Percentiles rank a stretch among this genome's conserved stretches.
Conservation (phyloP, 2,113 vertebrate species). For the Ploceus nigricollis region DNA sequence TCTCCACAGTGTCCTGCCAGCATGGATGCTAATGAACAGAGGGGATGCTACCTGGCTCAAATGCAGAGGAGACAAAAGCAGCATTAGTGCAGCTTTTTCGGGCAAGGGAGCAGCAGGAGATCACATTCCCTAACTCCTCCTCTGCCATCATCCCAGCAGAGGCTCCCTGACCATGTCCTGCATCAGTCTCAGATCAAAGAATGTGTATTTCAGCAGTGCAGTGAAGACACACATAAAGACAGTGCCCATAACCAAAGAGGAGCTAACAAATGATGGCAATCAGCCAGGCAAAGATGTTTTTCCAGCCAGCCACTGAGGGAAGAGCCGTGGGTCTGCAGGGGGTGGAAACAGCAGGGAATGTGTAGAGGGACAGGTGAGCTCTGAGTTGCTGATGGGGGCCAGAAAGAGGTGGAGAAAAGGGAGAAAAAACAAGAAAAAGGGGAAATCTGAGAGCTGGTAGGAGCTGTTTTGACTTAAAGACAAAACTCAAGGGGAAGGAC, state of each 20-base stretch:
- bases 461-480: neutral
- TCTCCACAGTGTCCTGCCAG: neutral
- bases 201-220: neutral
- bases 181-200: neutral
- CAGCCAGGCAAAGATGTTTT: neutral
- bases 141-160: neutral
- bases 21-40: neutral
- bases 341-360: neutral
- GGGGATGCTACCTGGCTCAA: neutral
- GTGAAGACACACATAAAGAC: neutral
- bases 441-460: neutral
- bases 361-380: neutral
- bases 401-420: neutral
- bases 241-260: neutral
- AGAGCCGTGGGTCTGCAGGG: neutral
- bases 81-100: neutral
- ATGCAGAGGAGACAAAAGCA: neutral
- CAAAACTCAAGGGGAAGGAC: neutral
- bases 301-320: neutral
- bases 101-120: neutral
- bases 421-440: neutral
- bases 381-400: neutral
- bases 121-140: neutral
- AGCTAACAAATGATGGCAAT: neutral
- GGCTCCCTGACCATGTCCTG: neutral